Evolutionary conservation across 2,797 vertebrate genomes (phyloP), one percentile per base, ranked within the genome.

Genomic region (Lagodon rhomboides): DNA sequence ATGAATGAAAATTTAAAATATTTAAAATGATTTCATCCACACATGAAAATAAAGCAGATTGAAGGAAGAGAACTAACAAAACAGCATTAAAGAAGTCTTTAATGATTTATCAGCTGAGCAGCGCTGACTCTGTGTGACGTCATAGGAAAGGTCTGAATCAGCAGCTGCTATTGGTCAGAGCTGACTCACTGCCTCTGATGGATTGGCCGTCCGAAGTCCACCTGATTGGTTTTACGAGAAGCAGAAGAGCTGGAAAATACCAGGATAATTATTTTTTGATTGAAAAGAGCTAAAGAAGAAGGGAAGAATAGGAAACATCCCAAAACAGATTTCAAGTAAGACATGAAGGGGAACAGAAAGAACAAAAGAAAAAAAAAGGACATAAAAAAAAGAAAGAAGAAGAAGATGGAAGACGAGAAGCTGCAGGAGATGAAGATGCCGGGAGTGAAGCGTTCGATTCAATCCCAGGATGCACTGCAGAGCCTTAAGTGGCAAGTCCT

Each of bases 401-500:
- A 2, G 10, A 43, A 12, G 3, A 12, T 44, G 8, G 59, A 18
- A 41, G 59, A 64, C 0, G 1, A 23, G 6, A 61, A 54, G 25
- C 16, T 49, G 1, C 34, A 22, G 25, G 7, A 5, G 47, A 12
- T n/a, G 18, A 51, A 59, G 25, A 61, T 22, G 5, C 3, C 10
- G 6, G 5, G 34, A 9, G 11, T 30, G 5, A 38, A 54, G 18
- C 12, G 0, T 13, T 54, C 5, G 7, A 30, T 68, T n/a, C 47
- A 73, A 71, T 84, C 82, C 81, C 75, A 82, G 69, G 20, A 3
- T 88, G 76, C 83, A 82, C 1, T 79, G 79, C 79, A 75, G 56
- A 9, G 46, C 12, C 54, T 58, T 85, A 38, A 85, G 75, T 55
- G 27, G 61, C 16, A 72, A 20, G 50, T 61, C 64, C 12, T 61